Evolutionary conservation across 2,113 vertebrate species (phyloP).

Genomic region (Melierax canorus): DNA sequence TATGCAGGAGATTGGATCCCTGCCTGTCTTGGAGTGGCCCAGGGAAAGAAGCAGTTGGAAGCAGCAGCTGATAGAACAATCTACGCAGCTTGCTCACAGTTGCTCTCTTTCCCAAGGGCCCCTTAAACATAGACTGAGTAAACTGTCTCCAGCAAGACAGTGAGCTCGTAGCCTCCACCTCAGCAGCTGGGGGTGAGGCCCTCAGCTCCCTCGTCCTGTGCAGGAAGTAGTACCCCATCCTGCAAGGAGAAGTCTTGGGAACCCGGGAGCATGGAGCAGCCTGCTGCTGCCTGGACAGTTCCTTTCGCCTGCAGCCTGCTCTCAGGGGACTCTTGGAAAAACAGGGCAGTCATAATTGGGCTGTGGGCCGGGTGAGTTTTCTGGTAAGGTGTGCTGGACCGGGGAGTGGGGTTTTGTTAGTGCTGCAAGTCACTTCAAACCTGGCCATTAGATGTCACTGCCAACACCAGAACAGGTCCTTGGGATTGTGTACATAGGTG

Average conservation of each 20-base stretch:
- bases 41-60: not conserved
- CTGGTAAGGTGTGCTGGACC: not conserved
- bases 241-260: not conserved
- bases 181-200: not conserved
- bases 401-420: not conserved
- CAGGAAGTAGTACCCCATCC: not conserved
- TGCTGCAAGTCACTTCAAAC: not conserved
- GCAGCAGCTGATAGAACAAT: not conserved
- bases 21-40: not conserved
- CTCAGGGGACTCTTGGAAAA: not conserved
- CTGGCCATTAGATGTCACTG: not conserved
- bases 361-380: not conserved
- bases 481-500: not conserved
- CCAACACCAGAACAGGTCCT: not conserved
- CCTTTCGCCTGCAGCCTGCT: not conserved
- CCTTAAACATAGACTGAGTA: not conserved
- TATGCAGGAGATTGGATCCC: not conserved
- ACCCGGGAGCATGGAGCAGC: fast-evolving
- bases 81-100: fast-evolving
- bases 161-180: not conserved
- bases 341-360: not conserved
- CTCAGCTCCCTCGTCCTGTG: not conserved
- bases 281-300: not conserved
- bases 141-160: not conserved
- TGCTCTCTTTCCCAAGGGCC: not conserved